Conservation (phyloP, 2,797 vertebrate species). For the Scolopax rusticola region DNA sequence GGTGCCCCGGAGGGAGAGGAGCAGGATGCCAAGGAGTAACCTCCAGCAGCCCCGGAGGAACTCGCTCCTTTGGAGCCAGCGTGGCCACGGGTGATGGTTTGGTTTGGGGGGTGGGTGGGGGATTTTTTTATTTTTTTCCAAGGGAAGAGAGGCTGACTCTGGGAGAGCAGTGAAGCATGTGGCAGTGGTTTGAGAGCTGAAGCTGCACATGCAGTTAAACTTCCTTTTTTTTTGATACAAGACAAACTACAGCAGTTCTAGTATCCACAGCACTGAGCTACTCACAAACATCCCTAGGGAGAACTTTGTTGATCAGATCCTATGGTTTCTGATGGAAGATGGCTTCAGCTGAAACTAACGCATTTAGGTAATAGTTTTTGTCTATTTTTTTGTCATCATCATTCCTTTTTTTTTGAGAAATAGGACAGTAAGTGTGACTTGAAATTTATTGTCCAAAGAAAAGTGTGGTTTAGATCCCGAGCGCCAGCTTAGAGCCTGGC, state of each 20-base stretch:
- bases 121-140: background rate
- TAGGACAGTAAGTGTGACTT: conserved; percentile 54
- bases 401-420: conserved; percentile 54
- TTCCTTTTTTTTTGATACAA: conserved; percentile 9
- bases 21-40: conserved; percentile 73
- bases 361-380: conserved; percentile 30
- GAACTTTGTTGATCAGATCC: conserved; percentile 63
- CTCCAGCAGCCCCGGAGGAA: background rate
- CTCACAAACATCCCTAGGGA: conserved; percentile 10
- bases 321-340: conserved; percentile 75
- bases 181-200: background rate
- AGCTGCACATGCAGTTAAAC: background rate
- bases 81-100: background rate
- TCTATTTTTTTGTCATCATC: conserved; percentile 17
- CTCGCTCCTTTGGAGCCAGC: background rate
- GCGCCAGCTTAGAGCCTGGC: conserved; percentile 56
- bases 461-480: background rate
- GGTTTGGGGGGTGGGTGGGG: background rate
- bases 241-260: conserved; percentile 8
- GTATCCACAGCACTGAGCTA: conserved; percentile 47
- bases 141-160: conserved; percentile 25
- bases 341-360: conserved; percentile 50
- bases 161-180: background rate
- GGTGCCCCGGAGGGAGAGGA: conserved; percentile 62
- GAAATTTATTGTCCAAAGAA: conserved; percentile 66